Conservation (phyloP, 2,888 invertebrate genomes). For the Nephrotoma guestfalica region DNA sequence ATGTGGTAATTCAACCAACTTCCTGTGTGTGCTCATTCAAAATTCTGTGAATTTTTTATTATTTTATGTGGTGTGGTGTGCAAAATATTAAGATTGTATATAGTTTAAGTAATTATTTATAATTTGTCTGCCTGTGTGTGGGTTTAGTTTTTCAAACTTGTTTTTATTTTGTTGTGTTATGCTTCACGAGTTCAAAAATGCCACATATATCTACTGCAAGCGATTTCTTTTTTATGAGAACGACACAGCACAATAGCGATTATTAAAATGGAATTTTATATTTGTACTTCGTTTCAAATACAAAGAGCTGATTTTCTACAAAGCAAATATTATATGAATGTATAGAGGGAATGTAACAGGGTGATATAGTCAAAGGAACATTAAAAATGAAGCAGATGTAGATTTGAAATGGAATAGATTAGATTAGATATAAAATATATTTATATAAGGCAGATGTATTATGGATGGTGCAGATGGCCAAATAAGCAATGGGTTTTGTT, state of each 20-base stretch:
- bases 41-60: background rate
- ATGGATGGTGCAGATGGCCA: background rate
- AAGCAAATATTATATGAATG: background rate
- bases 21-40: background rate
- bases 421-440: background rate
- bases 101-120: background rate
- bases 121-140: background rate
- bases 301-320: background rate
- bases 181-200: background rate
- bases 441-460: background rate
- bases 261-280: background rate
- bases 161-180: background rate
- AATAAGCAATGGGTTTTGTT: background rate
- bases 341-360: background rate
- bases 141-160: background rate
- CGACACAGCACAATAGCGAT: background rate
- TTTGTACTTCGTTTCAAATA: background rate
- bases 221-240: background rate
- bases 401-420: background rate
- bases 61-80: background rate
- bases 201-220: background rate
- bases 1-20: background rate
- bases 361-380: background rate
- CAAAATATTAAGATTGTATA: background rate
- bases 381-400: background rate